Evolutionary conservation across 2,797 vertebrate species (phyloP), one percentile per base, ranked within the genome.

Genomic region (Hipposideros larvatus): DNA sequence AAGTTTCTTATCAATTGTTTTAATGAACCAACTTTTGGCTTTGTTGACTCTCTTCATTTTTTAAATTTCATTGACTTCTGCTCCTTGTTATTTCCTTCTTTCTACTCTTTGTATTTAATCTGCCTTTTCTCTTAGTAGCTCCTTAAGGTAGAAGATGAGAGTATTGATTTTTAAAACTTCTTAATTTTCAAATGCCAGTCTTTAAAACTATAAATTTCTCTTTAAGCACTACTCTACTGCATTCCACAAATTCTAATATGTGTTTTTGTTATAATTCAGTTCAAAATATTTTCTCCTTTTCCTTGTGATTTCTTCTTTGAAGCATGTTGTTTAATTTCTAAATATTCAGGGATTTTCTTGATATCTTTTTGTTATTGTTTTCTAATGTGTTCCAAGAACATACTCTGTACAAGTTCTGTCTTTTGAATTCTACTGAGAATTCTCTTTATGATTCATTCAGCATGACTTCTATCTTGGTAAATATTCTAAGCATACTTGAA

Each of bases 291-390:
- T 87, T 90, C 14, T 68, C 16, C 37, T 93, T 85, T 87, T 78
- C 22, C 13, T 74, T 87, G 51, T 63, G n/a, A 80, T 55, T 87
- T n/a, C 43, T 96, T 96, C 71, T 96, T 75, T 91, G 26, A 93
- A 94, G 9, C 21, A 21, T 34, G 4, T 70, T 90, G 66, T 80
- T 91, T 89, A 55, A 84, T 93, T 93, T 95, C 66, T 80, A 83
- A 82, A 57, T 70, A 89, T 46, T 79, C 74, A 70, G 55, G 11
- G n/a, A 57, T 37, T 80, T 94, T 92, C 71, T 83, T 80, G 41
- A 34, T 86, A 53, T 86, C 5, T 18, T 66, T 84, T 71, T 79
- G 43, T 77, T 66, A 61, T 55, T 92, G 34, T 48, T 94, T 95
- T 68, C 75, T 74, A 51, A 41, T 82, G 31, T 70, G 11, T 94